Conservation (phyloP, 2,113 vertebrate genomes). For the Petroica traversi region DNA sequence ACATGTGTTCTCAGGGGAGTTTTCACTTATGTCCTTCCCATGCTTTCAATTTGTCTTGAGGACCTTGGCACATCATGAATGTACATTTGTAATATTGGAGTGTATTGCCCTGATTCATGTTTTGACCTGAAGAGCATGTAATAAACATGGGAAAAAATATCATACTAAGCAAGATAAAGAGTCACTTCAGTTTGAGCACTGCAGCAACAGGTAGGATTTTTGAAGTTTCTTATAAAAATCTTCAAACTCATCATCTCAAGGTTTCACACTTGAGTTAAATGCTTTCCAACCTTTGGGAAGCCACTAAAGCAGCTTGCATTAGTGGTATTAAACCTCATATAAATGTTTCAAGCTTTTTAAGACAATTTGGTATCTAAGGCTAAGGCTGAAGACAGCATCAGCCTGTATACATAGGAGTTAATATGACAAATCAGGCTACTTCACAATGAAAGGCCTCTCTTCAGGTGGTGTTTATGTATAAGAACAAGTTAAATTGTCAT, state of each 20-base stretch:
- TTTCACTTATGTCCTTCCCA: neutral
- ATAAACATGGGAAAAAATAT: neutral
- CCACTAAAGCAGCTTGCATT: neutral
- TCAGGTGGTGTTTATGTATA: neutral
- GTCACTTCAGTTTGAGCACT: neutral
- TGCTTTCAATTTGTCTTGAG: neutral
- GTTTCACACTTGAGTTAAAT: neutral
- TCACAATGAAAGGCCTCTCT: neutral
- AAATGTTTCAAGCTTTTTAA: neutral
- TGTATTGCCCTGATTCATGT: neutral
- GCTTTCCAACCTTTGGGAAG: neutral
- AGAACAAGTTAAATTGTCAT: constrained; percentile 11
- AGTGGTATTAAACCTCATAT: neutral
- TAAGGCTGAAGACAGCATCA: neutral
- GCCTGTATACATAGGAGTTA: neutral
- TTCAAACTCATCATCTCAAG: neutral
- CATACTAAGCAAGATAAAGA: neutral
- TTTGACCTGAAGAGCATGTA: neutral
- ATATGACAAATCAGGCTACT: neutral
- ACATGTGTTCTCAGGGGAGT: neutral
- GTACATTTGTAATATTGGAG: neutral
- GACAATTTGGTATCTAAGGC: neutral
- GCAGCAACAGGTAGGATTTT: neutral
- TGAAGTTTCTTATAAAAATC: neutral
- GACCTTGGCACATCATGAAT: neutral